These are phyloP conservation scores for Tachypleus tridentatus DNA, from an alignment of 1,140 invertebrate species.

Conservation along the genomic window DNA sequence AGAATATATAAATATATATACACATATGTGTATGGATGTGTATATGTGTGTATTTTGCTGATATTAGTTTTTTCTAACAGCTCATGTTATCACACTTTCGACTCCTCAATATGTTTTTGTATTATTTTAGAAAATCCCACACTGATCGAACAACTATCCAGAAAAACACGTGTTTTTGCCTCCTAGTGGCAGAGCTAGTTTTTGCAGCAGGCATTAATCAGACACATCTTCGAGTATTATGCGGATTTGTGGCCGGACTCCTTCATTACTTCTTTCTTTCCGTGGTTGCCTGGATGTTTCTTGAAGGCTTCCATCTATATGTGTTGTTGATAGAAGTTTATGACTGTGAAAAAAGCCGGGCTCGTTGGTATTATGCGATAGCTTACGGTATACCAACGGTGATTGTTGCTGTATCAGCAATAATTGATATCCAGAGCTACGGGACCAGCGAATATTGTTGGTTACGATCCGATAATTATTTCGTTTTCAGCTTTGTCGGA, in stretches of 20 bases:
- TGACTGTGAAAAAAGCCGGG: slow-evolving; percentile 72
- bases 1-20: slow-evolving; percentile 38
- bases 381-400: slow-evolving; percentile 66
- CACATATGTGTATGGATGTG: slow-evolving; percentile 39
- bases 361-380: slow-evolving; percentile 67
- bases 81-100: no score
- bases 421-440: slow-evolving; percentile 68
- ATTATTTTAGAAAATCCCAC: no score
- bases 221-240: slow-evolving; percentile 69
- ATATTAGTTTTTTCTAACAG: no score
- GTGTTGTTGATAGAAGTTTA: slow-evolving; percentile 91
- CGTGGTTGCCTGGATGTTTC: slow-evolving; percentile 74
- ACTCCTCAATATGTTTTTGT: no score
- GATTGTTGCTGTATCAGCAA: slow-evolving; percentile 60
- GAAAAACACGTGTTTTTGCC: slow-evolving; percentile 44
- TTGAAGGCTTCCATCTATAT: slow-evolving; percentile 80
- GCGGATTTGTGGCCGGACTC: slow-evolving; percentile 76
- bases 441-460: slow-evolving; percentile 76
- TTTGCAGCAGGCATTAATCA: slow-evolving; percentile 83
- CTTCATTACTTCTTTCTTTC: slow-evolving; percentile 91
- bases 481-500: slow-evolving; percentile 83
- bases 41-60: slow-evolving; percentile 1
- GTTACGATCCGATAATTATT: slow-evolving; percentile 71
- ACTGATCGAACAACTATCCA: slow-evolving; percentile 30
- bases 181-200: slow-evolving; percentile 79